These are phyloP conservation scores for Trachelus stipa DNA, from an alignment of 2,888 invertebrate species.

Conservation along the genomic window DNA sequence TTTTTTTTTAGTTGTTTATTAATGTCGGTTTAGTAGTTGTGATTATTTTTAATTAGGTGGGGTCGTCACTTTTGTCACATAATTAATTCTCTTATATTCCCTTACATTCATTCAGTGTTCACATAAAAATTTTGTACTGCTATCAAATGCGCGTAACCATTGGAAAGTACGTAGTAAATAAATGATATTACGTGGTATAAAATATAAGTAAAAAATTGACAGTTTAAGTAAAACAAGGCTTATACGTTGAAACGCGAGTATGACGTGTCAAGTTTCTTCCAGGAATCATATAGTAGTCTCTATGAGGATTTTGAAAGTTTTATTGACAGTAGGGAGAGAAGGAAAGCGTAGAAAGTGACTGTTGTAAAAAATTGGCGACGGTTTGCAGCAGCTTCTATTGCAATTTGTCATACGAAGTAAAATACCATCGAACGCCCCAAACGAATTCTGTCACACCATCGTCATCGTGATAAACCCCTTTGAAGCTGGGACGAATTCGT, in stretches of 20 bases:
- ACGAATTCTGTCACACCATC: neutral
- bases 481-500: constrained; percentile 21
- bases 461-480: neutral
- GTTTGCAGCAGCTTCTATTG: neutral
- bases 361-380: neutral
- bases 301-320: too few species aligned
- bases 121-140: neutral
- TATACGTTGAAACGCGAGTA: too few species aligned
- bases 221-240: too few species aligned
- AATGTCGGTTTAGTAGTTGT: neutral
- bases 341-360: too few species aligned
- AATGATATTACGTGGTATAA: too few species aligned
- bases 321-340: too few species aligned
- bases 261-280: too few species aligned
- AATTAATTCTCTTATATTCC: neutral
- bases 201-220: neutral
- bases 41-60: too few species aligned
- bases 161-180: too few species aligned
- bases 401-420: neutral
- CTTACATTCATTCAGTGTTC: neutral
- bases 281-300: too few species aligned
- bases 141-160: neutral
- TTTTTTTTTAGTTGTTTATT: neutral
- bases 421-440: neutral
- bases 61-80: too few species aligned